These are phyloP conservation scores for Heterodera carotae DNA, from an alignment of 1,140 invertebrate genomes.

Conservation along the genomic window DNA sequence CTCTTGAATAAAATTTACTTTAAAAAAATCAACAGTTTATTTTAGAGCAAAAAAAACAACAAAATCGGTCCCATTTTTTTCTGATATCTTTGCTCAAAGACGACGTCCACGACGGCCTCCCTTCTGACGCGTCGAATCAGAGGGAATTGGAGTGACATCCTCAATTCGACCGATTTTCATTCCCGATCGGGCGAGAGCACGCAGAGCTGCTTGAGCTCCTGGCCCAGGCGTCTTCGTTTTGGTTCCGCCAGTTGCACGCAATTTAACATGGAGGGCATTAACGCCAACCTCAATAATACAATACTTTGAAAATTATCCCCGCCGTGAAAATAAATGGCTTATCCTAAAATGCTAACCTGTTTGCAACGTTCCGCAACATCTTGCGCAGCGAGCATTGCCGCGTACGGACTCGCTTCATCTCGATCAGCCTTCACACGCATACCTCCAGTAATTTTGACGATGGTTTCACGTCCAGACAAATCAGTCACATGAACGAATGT, in stretches of 20 bases:
- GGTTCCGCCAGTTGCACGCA: conserved; percentile 93
- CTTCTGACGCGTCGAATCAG: conserved; percentile 97
- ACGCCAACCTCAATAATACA: conserved; percentile 75
- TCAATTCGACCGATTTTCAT: conserved; percentile 99
- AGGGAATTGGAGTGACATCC: conserved; percentile 99
- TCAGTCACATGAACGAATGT: conserved; percentile 99
- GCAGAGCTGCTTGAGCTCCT: conserved; percentile 93
- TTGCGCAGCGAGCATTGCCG: conserved; percentile 99
- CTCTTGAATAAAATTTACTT: background rate
- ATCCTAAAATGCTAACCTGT: conserved; percentile 65
- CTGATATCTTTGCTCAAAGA: conserved; percentile 80
- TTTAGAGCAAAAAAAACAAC: conserved; percentile 21
- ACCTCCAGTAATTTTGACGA: conserved; percentile 94
- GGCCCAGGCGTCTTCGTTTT: conserved; percentile 95
- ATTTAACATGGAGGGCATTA: conserved; percentile 94
- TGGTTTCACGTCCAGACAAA: conserved; percentile 94
- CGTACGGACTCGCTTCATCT: conserved; percentile 98
- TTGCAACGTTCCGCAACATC: conserved; percentile 99
- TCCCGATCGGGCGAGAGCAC: conserved; percentile 93
- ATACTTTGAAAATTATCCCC: background rate
- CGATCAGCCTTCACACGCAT: conserved; percentile 99
- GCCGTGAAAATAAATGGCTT: background rate
- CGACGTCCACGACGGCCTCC: conserved; percentile 97
- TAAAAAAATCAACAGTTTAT: background rate
- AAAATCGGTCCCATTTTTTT: background rate